Conservation (phyloP, 1,140 invertebrate species). For the Archivesica marissinica region DNA sequence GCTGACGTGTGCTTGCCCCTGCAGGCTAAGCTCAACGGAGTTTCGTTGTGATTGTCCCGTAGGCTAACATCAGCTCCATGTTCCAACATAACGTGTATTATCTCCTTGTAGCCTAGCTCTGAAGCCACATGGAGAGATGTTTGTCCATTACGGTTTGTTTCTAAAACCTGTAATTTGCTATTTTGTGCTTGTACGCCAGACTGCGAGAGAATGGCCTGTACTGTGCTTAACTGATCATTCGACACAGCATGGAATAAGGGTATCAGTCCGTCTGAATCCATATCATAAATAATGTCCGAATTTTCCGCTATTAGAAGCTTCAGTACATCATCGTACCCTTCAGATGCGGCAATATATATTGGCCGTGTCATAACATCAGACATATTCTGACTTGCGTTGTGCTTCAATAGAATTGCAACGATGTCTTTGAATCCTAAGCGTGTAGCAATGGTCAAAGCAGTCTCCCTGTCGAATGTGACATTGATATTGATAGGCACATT, state of each 20-base stretch:
- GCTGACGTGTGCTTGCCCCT: neutral
- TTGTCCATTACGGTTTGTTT: neutral
- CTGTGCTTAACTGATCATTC: neutral
- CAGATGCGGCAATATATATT: neutral
- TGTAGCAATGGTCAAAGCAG: neutral
- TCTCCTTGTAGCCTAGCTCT: neutral
- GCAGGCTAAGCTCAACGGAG: constrained; percentile 1
- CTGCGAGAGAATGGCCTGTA: neutral
- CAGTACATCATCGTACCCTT: neutral
- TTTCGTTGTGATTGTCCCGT: neutral
- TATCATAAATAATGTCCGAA: neutral
- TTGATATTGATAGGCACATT: neutral
- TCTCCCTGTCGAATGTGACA: neutral
- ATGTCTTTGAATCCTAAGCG: neutral
- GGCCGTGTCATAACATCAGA: too few relatives aligned
- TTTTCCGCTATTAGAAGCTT: neutral
- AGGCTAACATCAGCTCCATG: neutral
- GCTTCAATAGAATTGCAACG: neutral
- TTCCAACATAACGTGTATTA: neutral
- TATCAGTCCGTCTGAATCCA: neutral
- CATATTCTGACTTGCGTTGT: neutral
- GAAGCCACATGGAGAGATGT: constrained; percentile 1
- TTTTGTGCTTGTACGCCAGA: neutral
- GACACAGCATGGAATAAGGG: neutral
- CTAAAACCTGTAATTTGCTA: neutral